phyloP scores from a whole-genome alignment of 2,797 vertebrate species.

The Ataeniobius toweri region DNA sequence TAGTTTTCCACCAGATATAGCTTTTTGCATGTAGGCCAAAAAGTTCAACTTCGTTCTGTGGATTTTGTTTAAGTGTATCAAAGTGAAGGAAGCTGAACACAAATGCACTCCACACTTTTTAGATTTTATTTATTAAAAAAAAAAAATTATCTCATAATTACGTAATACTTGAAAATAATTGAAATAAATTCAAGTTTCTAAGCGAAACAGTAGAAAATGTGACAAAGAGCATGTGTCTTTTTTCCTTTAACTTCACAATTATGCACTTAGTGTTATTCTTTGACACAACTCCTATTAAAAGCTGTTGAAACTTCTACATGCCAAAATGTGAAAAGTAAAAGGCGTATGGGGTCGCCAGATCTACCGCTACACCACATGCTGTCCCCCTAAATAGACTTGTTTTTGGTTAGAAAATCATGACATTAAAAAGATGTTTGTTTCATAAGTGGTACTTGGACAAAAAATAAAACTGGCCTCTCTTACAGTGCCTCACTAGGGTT shows the following conservation, averaged over 20 bases:
- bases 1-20: background rate
- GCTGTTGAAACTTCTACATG: background rate
- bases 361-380: background rate
- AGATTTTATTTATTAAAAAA: background rate
- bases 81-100: background rate
- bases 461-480: slow-evolving; percentile 38
- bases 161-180: too few relatives aligned
- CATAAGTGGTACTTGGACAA: slow-evolving; percentile 30
- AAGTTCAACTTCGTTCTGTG: background rate
- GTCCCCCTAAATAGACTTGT: background rate
- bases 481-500: slow-evolving; percentile 40
- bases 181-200: too few relatives aligned
- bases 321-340: background rate
- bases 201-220: background rate
- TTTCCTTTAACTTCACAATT: background rate
- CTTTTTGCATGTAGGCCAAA: background rate
- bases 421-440: background rate
- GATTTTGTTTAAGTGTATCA: background rate
- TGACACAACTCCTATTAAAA: background rate
- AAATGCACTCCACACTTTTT: background rate
- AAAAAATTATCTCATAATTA: background rate
- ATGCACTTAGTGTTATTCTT: background rate
- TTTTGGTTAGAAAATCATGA: background rate
- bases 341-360: background rate
- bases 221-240: background rate